Evolutionary conservation across 2,113 vertebrate genomes (phyloP).

Genomic region (Laticauda colubrina): DNA sequence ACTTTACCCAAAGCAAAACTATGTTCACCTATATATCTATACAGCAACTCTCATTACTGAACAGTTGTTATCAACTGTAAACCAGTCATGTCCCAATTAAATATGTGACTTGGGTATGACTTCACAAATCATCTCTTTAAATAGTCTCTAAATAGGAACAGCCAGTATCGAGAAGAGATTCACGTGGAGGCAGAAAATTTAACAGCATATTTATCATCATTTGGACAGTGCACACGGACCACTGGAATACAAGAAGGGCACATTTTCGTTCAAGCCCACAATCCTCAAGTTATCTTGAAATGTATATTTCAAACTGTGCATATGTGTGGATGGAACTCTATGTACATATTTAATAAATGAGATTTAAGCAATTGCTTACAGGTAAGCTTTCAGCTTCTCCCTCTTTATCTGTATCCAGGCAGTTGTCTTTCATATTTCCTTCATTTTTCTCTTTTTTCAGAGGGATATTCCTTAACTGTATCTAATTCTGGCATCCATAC

Average conservation of each 20-base stretch:
- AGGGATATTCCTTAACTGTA: background rate
- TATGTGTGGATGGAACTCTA: background rate
- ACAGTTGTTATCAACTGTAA: background rate
- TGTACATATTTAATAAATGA: background rate
- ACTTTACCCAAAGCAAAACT: background rate
- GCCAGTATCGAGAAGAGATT: background rate
- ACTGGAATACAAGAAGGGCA: background rate
- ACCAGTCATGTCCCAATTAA: background rate
- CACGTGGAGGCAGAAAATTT: background rate
- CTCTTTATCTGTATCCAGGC: background rate
- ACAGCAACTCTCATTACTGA: background rate
- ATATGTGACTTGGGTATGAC: background rate
- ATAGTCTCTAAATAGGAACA: background rate
- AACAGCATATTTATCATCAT: slow-evolving; percentile 1
- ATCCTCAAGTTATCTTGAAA: background rate
- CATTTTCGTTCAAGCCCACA: background rate
- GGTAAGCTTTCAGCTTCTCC: background rate
- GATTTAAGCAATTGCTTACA: background rate
- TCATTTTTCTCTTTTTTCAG: background rate
- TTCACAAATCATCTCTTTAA: background rate
- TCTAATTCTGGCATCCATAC: background rate
- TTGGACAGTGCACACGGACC: background rate
- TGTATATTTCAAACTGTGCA: background rate
- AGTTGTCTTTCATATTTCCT: background rate
- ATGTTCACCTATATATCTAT: background rate